Conservation (phyloP, 2,888 invertebrate genomes). For the Stratiomys singularior region DNA sequence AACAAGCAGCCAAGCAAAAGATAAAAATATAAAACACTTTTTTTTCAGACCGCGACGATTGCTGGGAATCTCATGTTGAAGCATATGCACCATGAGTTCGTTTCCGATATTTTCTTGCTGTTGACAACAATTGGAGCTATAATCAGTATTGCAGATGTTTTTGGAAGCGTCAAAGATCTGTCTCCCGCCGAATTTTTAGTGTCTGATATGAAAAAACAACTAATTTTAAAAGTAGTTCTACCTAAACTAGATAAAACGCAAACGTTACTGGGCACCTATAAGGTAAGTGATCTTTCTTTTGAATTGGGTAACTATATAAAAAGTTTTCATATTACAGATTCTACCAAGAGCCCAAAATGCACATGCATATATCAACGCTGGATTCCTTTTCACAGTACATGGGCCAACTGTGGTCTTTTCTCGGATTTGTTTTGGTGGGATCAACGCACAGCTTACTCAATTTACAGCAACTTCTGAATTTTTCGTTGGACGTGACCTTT, state of each 20-base stretch:
- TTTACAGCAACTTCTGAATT: slow-evolving; percentile 68
- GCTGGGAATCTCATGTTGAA: slow-evolving; percentile 79
- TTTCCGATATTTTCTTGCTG: slow-evolving; percentile 75
- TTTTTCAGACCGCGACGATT: slow-evolving; percentile 70
- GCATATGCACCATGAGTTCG: slow-evolving; percentile 73
- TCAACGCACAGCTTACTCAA: slow-evolving; percentile 64
- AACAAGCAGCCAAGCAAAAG: too few species aligned
- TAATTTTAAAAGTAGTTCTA: slow-evolving; percentile 72
- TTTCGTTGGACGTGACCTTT: slow-evolving; percentile 40
- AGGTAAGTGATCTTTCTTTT: too few species aligned
- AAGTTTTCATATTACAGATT: slow-evolving; percentile 59
- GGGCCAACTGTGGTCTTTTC: slow-evolving; percentile 66
- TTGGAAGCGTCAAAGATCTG: slow-evolving; percentile 51
- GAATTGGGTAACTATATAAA: too few species aligned
- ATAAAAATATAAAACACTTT: too few species aligned
- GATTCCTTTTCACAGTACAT: slow-evolving; percentile 72
- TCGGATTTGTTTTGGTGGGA: slow-evolving; percentile 72
- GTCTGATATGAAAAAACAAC: slow-evolving; percentile 72
- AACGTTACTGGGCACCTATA: slow-evolving; percentile 73
- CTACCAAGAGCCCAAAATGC: slow-evolving; percentile 79
- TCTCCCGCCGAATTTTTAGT: slow-evolving; percentile 69
- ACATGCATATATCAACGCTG: slow-evolving; percentile 80
- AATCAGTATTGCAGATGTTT: slow-evolving; percentile 65
- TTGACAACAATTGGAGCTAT: slow-evolving; percentile 61
- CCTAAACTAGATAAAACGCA: slow-evolving; percentile 68